Evolutionary conservation across 2,888 invertebrate species (phyloP), one percentile per base, ranked within the genome.

Genomic region (Pandemis cinnamomeana): DNA sequence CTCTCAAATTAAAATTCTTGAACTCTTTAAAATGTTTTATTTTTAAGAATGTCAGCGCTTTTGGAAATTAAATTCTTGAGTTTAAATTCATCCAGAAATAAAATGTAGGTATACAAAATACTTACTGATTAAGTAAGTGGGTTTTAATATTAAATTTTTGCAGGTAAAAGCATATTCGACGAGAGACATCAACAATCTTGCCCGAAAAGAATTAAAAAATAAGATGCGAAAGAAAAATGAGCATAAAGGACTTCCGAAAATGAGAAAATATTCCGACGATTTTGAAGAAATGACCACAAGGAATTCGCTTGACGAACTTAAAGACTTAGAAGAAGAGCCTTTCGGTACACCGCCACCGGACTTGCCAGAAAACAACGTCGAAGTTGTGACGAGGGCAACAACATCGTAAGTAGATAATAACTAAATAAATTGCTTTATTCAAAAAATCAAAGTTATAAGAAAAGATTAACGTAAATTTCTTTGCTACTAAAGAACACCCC

Each of bases 81-180:
- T 36, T 36, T 4, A 36, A 36, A 36, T 36, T 36, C 2, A 36
- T 36, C 27, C 27, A 36, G 27, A 20, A 20, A 20, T 20, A 20
- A 20, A 20, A 20, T 20, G 3, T 46, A n/a, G n/a, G n/a, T n/a
- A 46, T 10, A 46, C 10, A 46, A 27, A 20, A 20, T 10, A 15
- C 0, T 53, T 1, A 51, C 51, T 13, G 10, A 51, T 51, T 2
- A 2, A 13, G 2, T n/a, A n/a, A n/a, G 1, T 53, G 6, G 6
- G n/a, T 3, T 20, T 55, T 1, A 20, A 15, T n/a, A n/a, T n/a
- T n/a, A n/a, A n/a, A n/a, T n/a, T n/a, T 6, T 51, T 51, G 36
- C 82, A 93, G 93, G 80, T 92, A 4, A 92, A 90, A 82, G 89
- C 92, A 82, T 94, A 93, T 75, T 88, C 94, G 36, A 87, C 89